phyloP scores from a whole-genome alignment of 1,140 invertebrate genomes.

The Anastrepha ludens region DNA sequence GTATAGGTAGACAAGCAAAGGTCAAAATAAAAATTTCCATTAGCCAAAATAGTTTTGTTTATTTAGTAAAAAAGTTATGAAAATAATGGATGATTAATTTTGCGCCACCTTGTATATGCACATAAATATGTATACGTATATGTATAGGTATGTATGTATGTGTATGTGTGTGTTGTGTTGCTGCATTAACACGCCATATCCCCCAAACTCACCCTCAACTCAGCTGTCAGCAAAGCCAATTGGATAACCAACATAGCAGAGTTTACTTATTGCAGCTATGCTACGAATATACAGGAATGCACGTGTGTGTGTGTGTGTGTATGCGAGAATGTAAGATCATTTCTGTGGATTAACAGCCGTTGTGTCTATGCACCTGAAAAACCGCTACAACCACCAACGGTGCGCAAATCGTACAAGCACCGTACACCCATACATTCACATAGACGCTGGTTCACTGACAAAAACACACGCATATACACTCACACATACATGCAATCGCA shows the following conservation, averaged over 20 bases:
- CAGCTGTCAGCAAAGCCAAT: neutral
- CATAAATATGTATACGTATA: too few species aligned
- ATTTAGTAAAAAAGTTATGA: too few species aligned
- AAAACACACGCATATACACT: neutral
- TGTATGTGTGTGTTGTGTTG: too few species aligned
- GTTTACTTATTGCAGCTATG: neutral
- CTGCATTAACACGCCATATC: neutral
- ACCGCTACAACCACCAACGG: slow-evolving; percentile 23
- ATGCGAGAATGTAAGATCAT: neutral
- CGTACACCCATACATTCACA: too few species aligned
- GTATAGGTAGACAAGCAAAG: too few species aligned
- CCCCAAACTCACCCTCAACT: neutral
- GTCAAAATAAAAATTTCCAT: too few species aligned
- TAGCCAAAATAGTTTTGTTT: too few species aligned
- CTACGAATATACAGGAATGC: neutral
- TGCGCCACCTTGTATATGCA: too few species aligned
- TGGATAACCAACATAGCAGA: neutral
- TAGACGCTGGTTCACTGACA: too few species aligned
- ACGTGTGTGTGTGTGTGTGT: neutral
- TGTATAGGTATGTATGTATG: too few species aligned
- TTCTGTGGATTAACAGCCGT: slow-evolving; percentile 22
- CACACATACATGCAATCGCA: neutral
- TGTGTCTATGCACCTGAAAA: neutral
- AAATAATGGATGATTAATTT: too few species aligned
- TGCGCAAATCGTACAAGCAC: neutral